phyloP scores from a whole-genome alignment of 2,888 invertebrate species.

The Altica lythri region DNA sequence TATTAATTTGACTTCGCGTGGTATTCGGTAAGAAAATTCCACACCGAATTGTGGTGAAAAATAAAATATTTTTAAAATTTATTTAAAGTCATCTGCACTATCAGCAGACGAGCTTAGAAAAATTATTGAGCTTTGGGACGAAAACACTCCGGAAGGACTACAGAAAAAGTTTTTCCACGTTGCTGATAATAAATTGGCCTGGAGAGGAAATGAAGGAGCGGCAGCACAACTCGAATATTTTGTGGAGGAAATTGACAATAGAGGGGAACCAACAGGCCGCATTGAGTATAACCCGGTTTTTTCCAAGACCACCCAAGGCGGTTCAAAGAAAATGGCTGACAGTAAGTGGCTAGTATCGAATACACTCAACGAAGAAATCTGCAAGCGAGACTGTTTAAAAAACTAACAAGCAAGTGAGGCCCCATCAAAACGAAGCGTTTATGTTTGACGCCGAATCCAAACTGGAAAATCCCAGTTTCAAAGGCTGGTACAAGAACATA shows the following conservation, averaged over 20 bases:
- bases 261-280: too few species aligned
- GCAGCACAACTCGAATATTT: slow-evolving; percentile 4
- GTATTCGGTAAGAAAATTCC: too few species aligned
- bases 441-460: slow-evolving; percentile 20
- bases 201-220: too few species aligned
- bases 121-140: slow-evolving; percentile 12
- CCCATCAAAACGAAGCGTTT: slow-evolving; percentile 14
- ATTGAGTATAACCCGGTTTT: too few species aligned
- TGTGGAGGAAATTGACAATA: too few species aligned
- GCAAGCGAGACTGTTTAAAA: neutral
- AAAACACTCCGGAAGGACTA: slow-evolving; percentile 12
- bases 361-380: slow-evolving; percentile 1
- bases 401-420: slow-evolving; percentile 6
- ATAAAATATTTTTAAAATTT: too few species aligned
- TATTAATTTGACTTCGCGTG: too few species aligned
- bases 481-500: slow-evolving; percentile 16
- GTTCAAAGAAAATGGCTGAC: slow-evolving; percentile 4
- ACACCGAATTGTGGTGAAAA: too few species aligned
- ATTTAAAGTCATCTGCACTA: slow-evolving; percentile 13
- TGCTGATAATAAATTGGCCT: slow-evolving; percentile 9
- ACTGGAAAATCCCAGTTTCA: slow-evolving; percentile 15
- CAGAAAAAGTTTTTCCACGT: slow-evolving; percentile 13
- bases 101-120: slow-evolving; percentile 9
- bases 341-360: too few species aligned
- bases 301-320: slow-evolving; percentile 8